phyloP scores from a whole-genome alignment of 1,140 invertebrate genomes.

The Drosophila nannoptera region DNA sequence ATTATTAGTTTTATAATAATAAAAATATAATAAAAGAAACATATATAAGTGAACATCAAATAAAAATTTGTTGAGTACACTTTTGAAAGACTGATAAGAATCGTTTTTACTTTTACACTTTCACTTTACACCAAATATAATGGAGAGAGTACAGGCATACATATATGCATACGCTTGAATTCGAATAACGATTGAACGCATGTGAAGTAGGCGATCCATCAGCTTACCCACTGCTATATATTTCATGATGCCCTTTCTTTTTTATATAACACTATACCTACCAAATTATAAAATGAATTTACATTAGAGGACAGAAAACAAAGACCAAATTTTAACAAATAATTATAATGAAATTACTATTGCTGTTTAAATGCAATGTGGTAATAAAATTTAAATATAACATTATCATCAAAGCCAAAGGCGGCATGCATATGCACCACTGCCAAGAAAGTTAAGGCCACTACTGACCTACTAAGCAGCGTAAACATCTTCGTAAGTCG shows the following conservation, averaged over 20 bases:
- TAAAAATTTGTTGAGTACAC: background rate
- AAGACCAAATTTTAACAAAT: conserved; percentile 19
- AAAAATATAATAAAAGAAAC: too few species aligned
- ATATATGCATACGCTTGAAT: background rate
- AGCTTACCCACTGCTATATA: too few species aligned
- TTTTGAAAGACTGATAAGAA: conserved; percentile 1
- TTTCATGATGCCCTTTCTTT: too few species aligned
- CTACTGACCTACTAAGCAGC: conserved; percentile 77
- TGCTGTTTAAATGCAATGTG: background rate
- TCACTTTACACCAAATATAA: conserved; percentile 63
- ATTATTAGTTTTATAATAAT: too few species aligned
- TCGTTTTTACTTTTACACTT: conserved; percentile 54
- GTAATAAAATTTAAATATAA: conserved; percentile 5
- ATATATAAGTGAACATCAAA: too few species aligned
- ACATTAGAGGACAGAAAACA: too few species aligned
- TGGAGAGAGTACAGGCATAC: background rate
- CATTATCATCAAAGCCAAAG: conserved; percentile 13
- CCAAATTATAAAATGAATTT: too few species aligned
- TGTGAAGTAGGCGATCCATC: conserved; percentile 2
- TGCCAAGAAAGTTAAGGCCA: conserved; percentile 64
- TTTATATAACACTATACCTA: too few species aligned
- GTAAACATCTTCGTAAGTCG: conserved; percentile 39
- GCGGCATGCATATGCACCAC: conserved; percentile 30
- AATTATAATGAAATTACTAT: background rate
- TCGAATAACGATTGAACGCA: too few species aligned